These are phyloP conservation scores for Myotis pilosus DNA, from an alignment of 2,797 vertebrate species.

Conservation along the genomic window DNA sequence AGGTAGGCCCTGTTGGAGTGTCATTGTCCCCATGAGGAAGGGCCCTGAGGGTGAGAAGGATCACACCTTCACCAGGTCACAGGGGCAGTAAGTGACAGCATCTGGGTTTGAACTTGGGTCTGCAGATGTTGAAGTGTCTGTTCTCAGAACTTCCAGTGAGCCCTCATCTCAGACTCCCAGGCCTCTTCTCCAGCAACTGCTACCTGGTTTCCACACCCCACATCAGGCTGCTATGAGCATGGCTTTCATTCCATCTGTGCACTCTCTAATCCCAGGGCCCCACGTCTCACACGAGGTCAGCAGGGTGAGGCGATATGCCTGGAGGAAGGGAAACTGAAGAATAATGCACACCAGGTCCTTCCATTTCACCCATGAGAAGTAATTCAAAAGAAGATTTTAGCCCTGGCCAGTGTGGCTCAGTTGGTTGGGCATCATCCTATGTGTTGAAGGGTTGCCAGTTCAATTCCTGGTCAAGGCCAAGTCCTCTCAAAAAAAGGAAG, in stretches of 20 bases:
- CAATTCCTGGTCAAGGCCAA: background rate
- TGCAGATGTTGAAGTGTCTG: background rate
- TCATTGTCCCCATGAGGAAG: background rate
- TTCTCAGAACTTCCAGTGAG: background rate
- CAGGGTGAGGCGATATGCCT: accelerated
- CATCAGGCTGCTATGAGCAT: background rate
- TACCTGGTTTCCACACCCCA: too few relatives aligned
- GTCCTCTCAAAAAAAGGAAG: background rate
- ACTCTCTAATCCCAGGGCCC: background rate
- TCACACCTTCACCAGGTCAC: background rate
- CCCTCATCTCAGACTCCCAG: background rate
- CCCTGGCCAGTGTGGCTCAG: background rate
- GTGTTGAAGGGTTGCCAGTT: background rate
- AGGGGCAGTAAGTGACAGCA: background rate
- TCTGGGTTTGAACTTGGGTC: background rate
- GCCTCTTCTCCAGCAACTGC: background rate
- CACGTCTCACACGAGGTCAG: too few relatives aligned
- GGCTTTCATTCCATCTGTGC: background rate
- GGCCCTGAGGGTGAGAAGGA: background rate
- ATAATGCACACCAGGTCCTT: background rate
- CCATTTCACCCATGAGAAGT: background rate
- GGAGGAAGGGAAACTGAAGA: background rate
- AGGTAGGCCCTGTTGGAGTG: background rate
- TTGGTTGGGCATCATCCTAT: background rate
- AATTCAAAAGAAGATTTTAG: background rate